Base-by-base conservation (phyloP, 2,888 invertebrate species). In the Diplolepis rosae region DNA sequence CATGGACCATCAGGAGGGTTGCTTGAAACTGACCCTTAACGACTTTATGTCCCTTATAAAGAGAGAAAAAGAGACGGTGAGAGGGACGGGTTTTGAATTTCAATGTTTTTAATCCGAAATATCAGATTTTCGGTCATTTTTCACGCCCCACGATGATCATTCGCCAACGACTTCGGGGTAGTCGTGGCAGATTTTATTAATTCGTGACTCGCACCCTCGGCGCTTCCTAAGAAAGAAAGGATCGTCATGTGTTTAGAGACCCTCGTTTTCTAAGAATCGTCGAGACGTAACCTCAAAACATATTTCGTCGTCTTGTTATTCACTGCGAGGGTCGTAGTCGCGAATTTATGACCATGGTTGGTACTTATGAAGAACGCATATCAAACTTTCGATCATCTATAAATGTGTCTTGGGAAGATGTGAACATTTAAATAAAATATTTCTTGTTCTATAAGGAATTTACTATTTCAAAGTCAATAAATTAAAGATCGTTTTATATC, bases 61-160 rank as follows among this genome's bases (percentile, higher is more conserved):
- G 77, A 75, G 77, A 70, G 75, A 75, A 65, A 78, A 78, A 74
- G 77, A 75, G 77, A 70, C 66, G 77, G 75, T 79, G 76, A 74
- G 77, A 80, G 77, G 82, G 78, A 87, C 88, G 86, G 85, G 87
- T 87, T 88, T 89, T 89, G 89, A 88, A 89, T 89, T 89, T 89
- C 88, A 89, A 89, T 89, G 87, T 89, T 89, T 88, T 88, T 89
- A 88, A 88, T 89, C 89, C 81, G 83, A 85, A 86, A 89, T 89
- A 89, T 89, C 89, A 88, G 88, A 89, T 89, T 88, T 88, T 88
- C 83, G 79, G 80, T 85, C 85, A 89, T 89, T 89, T 89, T 89
- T 89, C 88, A 89, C 86, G 85, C 85, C 83, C 82, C 76, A 74
- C 76, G 80, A 77, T 79, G 77, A 78, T 79, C 80, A 79, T 78